Evolutionary conservation across 2,888 invertebrate genomes (phyloP), one percentile per base, ranked within the genome.

Genomic region (Lydus trimaculatus): DNA sequence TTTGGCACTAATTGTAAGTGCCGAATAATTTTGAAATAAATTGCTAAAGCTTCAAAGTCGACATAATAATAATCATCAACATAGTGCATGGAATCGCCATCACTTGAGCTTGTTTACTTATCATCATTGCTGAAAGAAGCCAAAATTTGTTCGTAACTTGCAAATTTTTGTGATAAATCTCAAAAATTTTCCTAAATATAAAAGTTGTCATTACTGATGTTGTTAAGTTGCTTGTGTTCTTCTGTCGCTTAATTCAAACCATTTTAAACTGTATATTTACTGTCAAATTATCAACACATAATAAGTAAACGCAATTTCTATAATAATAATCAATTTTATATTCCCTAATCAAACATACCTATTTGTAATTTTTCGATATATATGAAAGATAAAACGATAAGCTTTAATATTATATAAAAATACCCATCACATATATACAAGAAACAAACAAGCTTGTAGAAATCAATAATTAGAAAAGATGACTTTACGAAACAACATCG

Each of bases 381-480:
- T 48, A 48, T 28, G 4, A 48, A 28, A 43, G 17, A 61, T 39
- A 61, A 13, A 61, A 39, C 36, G 33, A 39, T 61, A 61, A 61
- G 39, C 3, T 61, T 61, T 62, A 62, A 48, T 15, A 62, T 11
- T n/a, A 6, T 23, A 15, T 2, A 43, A 31, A 52, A 43, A 63
- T 31, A 43, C 23, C 48, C 61, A 64, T 64, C 52, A 9, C 8
- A 9, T 48, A 25, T 11, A 39, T 25, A 65, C n/a, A 63, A 39
- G 60, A 56, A 52, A 69, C 63, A 66, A 36, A 25, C 36, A 60
- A 25, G 23, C 33, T 20, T 36, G 23, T 31, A n/a, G 23, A 69
- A 73, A 73, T 71, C 69, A 61, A 72, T 74, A 71, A 74, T 74
- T 74, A 74, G 61, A 70, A 65, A 72, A 61, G 66, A 74, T 74